Evolutionary conservation across 2,888 invertebrate species (phyloP), one percentile per base, ranked within the genome.

Genomic region (Protodeltote pygarga): DNA sequence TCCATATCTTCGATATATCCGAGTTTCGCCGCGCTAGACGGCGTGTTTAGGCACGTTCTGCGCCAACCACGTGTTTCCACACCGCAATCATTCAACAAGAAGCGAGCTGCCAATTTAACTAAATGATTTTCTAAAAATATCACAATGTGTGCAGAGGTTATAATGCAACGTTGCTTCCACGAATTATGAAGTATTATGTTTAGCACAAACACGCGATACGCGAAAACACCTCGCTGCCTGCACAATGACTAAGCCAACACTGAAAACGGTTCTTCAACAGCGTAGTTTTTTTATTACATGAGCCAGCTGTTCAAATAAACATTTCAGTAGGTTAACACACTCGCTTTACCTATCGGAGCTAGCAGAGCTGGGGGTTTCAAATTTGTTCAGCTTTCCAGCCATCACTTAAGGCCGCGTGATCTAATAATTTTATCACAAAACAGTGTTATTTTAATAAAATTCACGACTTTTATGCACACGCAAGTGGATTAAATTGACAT

Each of bases 301-400:
- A 77, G 76, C 84, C 90, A 90, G 90, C 90, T 91, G 91, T 84
- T 79, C 77, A 87, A 85, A 89, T 83, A 91, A 88, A 89, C 87
- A 89, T 74, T 75, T 66, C 58, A 66, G 72, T 71, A 81, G 77
- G 79, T 82, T 83, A 84, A 68, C 77, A 79, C 80, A 81, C 81
- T 73, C 74, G 77, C 69, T 83, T 90, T 95, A 97, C 97, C 97
- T 97, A 92, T 97, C 97, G 59, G 97, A 97, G 89, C 97, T 97
- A 61, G 97, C 97, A 51, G 97, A 97, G 83, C 97, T 97, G 71
- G 97, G 96, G 65, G 96, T 96, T 89, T 97, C 97, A 77, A 95
- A 95, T 82, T 94, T 94, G 76, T 93, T 93, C 81, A 92, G 81
- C 81, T 88, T 91, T 64, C 90, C 92, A 83, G 92, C 87, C 92